These are phyloP conservation scores for Alligator mississippiensis DNA, from an alignment of 2,113 vertebrate species.

Conservation along the genomic window DNA sequence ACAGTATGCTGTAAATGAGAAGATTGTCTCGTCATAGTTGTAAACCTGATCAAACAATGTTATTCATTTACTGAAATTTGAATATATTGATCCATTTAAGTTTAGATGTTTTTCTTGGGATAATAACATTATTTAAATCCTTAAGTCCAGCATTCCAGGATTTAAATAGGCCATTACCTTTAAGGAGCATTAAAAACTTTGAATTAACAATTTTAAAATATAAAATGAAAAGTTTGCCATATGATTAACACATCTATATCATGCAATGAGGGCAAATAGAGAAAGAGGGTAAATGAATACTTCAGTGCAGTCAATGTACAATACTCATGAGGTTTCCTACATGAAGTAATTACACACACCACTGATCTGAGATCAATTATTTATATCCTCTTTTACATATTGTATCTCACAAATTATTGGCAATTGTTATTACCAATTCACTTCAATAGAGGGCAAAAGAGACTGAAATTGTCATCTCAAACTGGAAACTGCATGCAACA, in stretches of 20 bases:
- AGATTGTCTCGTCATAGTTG: accelerated
- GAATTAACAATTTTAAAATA: constrained; percentile 30
- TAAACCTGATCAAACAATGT: not conserved
- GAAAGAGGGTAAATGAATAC: constrained; percentile 2
- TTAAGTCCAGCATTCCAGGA: not conserved
- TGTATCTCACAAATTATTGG: constrained; percentile 46
- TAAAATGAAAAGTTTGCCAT: constrained; percentile 21
- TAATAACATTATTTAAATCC: not conserved
- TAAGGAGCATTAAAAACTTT: constrained; percentile 36
- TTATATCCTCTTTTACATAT: constrained; percentile 48
- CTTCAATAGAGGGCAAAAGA: constrained; percentile 80
- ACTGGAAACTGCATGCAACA: constrained; percentile 25
- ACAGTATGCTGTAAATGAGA: not conserved
- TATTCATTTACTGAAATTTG: not conserved
- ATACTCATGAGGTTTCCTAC: constrained; percentile 22
- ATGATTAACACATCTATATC: not conserved
- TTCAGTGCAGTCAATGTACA: constrained; percentile 8
- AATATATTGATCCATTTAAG: not conserved
- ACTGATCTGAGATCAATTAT: constrained; percentile 65
- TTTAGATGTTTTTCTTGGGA: not conserved
- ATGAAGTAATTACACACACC: constrained; percentile 61
- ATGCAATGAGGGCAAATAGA: not conserved
- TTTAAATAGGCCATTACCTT: not conserved
- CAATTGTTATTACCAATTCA: constrained; percentile 71
- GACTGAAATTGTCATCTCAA: constrained; percentile 64